Evolutionary conservation across 2,888 invertebrate genomes (phyloP).

Genomic region (Melanostoma scalare): DNA sequence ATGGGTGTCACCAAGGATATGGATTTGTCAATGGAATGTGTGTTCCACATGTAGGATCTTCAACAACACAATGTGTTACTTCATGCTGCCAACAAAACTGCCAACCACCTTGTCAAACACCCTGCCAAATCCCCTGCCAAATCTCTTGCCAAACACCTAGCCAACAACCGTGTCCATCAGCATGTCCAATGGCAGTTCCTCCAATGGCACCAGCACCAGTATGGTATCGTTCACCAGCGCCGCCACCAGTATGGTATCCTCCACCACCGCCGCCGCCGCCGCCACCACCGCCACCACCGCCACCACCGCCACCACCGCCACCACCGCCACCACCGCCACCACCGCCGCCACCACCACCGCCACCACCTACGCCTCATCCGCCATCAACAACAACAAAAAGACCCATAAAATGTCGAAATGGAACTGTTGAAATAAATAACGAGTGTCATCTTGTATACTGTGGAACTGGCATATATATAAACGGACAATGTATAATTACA

Average conservation of each 20-base stretch:
- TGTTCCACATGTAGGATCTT: neutral
- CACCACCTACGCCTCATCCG: conserved; percentile 27
- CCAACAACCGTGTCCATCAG: neutral
- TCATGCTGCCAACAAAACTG: conserved; percentile 16
- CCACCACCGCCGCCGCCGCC: neutral
- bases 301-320: conserved; percentile 26
- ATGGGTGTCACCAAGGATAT: conserved; percentile 12
- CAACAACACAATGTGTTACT: neutral
- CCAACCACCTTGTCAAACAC: conserved; percentile 12
- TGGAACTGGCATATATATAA: conserved; percentile 69
- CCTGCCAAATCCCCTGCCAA: neutral
- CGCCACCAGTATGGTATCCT: neutral
- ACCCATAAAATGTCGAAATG: conserved; percentile 73
- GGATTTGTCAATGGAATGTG: conserved; percentile 13
- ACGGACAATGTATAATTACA: conserved; percentile 74
- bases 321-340: neutral
- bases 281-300: neutral
- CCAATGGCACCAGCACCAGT: no score
- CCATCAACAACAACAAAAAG: conserved; percentile 40
- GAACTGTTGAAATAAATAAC: conserved; percentile 73
- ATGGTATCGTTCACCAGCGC: neutral
- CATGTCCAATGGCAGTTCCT: no score
- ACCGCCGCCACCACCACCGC: neutral
- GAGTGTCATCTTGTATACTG: conserved; percentile 77
- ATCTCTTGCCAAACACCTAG: neutral